A percentile compares a stretch with the other conserved stretches of the same genome.
phyloP scores from a whole-genome alignment of 2,113 vertebrate genomes.

The Pelecanus crispus region DNA sequence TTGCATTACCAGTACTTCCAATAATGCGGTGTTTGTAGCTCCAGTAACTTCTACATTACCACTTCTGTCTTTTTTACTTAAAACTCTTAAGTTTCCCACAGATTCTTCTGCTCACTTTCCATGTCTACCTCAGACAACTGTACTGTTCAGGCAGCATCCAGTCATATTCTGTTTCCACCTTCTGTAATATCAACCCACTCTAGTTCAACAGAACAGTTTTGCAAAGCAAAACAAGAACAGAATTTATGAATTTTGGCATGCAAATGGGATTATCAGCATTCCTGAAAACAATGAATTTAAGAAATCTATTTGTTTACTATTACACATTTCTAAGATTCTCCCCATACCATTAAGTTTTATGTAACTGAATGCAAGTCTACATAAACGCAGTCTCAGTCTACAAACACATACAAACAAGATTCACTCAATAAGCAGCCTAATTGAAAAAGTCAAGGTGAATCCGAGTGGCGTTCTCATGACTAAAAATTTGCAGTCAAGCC shows the following conservation, averaged over 20 bases:
- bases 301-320: not conserved
- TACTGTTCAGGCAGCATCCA: not conserved
- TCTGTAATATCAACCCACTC: not conserved
- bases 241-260: not conserved
- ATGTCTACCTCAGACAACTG: not conserved
- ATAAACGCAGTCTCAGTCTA: not conserved
- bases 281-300: not conserved
- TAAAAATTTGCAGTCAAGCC: not conserved
- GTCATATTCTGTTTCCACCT: not conserved
- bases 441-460: not conserved
- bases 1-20: not conserved
- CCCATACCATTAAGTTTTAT: not conserved
- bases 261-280: not conserved
- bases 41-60: not conserved
- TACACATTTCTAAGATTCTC: not conserved
- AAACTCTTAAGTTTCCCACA: not conserved
- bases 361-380: not conserved
- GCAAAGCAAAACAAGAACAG: not conserved
- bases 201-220: not conserved
- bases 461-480: not conserved
- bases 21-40: fast-evolving
- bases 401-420: not conserved
- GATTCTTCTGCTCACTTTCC: not conserved
- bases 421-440: not conserved
- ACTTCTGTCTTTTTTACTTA: not conserved